These are phyloP conservation scores for Vireo altiloquus DNA, from an alignment of 2,113 vertebrate genomes.

Conservation along the genomic window DNA sequence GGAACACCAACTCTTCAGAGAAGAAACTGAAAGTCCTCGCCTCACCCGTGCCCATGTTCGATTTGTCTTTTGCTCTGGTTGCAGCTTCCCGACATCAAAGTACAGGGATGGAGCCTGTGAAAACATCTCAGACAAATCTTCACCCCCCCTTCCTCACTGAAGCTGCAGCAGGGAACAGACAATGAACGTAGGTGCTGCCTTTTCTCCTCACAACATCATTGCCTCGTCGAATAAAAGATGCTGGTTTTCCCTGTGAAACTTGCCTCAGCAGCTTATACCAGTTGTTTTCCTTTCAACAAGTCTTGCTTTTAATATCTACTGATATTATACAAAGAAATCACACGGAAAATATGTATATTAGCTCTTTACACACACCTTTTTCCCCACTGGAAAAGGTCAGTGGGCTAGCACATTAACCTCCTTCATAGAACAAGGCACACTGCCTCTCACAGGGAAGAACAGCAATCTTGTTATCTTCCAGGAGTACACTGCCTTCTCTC, in stretches of 20 bases:
- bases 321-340: not conserved
- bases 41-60: accelerated
- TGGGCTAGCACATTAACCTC: not conserved
- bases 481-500: not conserved
- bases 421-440: not conserved
- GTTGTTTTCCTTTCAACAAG: not conserved
- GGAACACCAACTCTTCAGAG: not conserved
- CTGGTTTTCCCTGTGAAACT: not conserved
- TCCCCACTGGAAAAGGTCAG: not conserved
- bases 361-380: not conserved
- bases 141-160: not conserved
- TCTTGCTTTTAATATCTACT: not conserved
- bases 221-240: not conserved
- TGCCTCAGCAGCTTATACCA: not conserved
- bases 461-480: not conserved
- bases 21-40: not conserved
- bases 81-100: not conserved
- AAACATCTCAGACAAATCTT: not conserved
- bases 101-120: not conserved
- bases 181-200: not conserved
- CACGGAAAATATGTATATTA: not conserved
- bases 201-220: not conserved
- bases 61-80: not conserved
- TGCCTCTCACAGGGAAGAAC: not conserved
- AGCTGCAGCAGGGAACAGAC: not conserved